Evolutionary conservation across 1,140 invertebrate genomes (phyloP).

Genomic region (Vollenhovia emeryi): DNA sequence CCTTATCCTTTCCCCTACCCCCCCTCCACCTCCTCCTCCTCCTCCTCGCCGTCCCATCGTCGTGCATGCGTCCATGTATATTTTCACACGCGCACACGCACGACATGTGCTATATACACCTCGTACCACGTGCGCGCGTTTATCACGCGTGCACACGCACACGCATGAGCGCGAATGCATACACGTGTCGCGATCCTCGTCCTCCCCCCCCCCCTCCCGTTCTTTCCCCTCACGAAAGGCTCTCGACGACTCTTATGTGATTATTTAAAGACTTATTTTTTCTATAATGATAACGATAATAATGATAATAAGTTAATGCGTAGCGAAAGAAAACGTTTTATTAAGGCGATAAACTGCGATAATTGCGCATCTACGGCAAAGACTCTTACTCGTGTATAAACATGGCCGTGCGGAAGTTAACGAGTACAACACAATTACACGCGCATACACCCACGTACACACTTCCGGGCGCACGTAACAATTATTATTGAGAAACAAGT

Average conservation of each 20-base stretch:
- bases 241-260: slow-evolving; percentile 83
- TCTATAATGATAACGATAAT: slow-evolving; percentile 83
- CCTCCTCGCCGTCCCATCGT: slow-evolving; percentile 1
- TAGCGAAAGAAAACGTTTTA: slow-evolving; percentile 81
- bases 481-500: slow-evolving; percentile 69
- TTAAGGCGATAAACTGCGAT: slow-evolving; percentile 76
- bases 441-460: background rate
- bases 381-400: slow-evolving; percentile 69
- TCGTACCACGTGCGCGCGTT: background rate
- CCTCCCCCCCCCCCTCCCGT: background rate
- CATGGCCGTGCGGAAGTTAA: slow-evolving; percentile 73
- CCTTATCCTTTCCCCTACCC: slow-evolving; percentile 9
- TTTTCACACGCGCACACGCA: slow-evolving; percentile 9
- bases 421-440: slow-evolving; percentile 31
- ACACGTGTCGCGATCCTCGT: background rate
- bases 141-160: slow-evolving; percentile 33
- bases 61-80: slow-evolving; percentile 35
- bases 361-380: slow-evolving; percentile 75
- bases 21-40: background rate
- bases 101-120: background rate
- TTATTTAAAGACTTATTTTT: slow-evolving; percentile 86
- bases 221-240: slow-evolving; percentile 62
- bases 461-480: slow-evolving; percentile 13
- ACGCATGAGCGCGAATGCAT: slow-evolving; percentile 53
- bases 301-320: slow-evolving; percentile 80